Conservation (phyloP, 2,113 vertebrate genomes). For the Picathartes gymnocephalus region DNA sequence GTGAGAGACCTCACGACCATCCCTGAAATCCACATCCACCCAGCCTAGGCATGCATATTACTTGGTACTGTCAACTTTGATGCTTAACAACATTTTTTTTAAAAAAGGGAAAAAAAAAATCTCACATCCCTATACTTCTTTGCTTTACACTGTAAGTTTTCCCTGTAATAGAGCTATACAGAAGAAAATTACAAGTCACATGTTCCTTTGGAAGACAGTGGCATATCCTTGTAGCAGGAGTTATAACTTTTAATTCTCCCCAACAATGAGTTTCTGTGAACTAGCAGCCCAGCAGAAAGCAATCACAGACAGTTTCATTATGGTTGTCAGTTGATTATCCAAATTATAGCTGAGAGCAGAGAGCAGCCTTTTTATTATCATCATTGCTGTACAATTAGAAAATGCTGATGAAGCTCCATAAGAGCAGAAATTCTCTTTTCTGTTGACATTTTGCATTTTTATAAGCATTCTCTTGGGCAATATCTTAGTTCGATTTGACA, state of each 20-base stretch:
- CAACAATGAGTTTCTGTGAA: conserved; percentile 6
- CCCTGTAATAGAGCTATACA: neutral
- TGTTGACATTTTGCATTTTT: neutral
- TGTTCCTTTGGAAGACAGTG: neutral
- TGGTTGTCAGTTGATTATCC: conserved; percentile 34
- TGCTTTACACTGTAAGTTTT: neutral
- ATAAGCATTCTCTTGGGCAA: neutral
- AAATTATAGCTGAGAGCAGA: conserved; percentile 40
- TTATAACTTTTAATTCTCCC: conserved; percentile 12
- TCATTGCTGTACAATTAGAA: conserved; percentile 43
- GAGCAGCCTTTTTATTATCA: conserved; percentile 53
- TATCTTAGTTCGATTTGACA: neutral
- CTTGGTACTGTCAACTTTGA: neutral
- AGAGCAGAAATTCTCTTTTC: neutral
- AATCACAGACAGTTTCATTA: conserved; percentile 45
- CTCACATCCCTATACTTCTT: neutral
- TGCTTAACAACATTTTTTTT: neutral
- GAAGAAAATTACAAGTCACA: neutral
- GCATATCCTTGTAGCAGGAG: neutral
- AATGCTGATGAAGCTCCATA: conserved; percentile 7
- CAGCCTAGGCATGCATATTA: neutral
- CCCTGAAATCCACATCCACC: neutral
- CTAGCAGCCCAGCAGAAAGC: conserved; percentile 30
- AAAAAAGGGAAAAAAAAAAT: rapidly evolving
- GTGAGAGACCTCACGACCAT: neutral